A percentile compares a stretch with the other conserved stretches of the same genome.
phyloP scores from a whole-genome alignment of 2,888 invertebrate species.

The Idaea dimidiata region DNA sequence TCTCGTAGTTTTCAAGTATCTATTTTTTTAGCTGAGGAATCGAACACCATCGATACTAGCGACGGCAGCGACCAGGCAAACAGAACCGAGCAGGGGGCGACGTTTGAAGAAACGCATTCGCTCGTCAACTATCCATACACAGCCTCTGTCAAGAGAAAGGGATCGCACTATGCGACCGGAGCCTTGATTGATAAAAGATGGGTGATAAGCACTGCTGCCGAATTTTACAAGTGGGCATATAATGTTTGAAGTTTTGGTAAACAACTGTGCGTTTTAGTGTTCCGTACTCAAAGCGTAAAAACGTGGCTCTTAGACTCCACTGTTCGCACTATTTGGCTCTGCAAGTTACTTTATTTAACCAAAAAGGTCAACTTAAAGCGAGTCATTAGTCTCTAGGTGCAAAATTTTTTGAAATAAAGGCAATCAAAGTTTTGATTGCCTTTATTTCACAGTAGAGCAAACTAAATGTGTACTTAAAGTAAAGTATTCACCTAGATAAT shows the following conservation, averaged over 20 bases:
- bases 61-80: conserved; percentile 29
- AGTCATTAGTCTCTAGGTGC: too few relatives aligned
- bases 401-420: too few relatives aligned
- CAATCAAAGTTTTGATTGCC: too few relatives aligned
- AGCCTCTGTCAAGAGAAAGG: conserved; percentile 61
- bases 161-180: conserved; percentile 61
- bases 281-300: too few relatives aligned
- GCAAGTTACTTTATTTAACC: too few relatives aligned
- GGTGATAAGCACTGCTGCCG: conserved; percentile 59
- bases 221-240: conserved; percentile 59
- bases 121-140: conserved; percentile 54
- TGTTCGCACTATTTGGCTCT: too few relatives aligned
- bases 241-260: background rate
- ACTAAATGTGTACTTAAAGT: too few relatives aligned
- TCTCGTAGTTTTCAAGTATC: background rate
- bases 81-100: conserved; percentile 25
- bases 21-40: conserved; percentile 17
- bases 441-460: too few relatives aligned
- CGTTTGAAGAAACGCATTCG: conserved; percentile 25
- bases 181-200: conserved; percentile 56
- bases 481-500: too few relatives aligned
- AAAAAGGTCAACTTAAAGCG: too few relatives aligned
- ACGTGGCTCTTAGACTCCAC: too few relatives aligned
- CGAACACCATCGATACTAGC: conserved; percentile 24
- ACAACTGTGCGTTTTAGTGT: background rate